phyloP scores from a whole-genome alignment of 2,113 vertebrate genomes.

The Poeciliopsis retropinna region DNA sequence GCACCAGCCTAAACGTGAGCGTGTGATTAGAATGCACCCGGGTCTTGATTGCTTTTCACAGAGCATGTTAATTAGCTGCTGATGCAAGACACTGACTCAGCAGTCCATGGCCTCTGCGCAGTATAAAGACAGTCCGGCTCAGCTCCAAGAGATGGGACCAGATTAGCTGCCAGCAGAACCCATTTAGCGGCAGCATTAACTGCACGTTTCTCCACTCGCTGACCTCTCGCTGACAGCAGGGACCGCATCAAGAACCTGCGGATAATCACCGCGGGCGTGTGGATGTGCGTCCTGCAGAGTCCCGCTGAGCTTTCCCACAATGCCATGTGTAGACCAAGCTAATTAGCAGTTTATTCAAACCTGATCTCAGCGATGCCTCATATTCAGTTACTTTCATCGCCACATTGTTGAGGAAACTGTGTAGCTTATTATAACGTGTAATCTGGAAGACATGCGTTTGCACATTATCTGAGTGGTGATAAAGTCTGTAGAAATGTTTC shows the following conservation, averaged over 20 bases:
- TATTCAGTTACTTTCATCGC: conserved; percentile 12
- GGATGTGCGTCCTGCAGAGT: conserved; percentile 6
- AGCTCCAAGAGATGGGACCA: conserved; percentile 41
- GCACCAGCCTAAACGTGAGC: conserved; percentile 16
- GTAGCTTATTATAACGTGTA: conserved; percentile 16
- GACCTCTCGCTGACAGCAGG: conserved; percentile 37
- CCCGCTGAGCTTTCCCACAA: background rate
- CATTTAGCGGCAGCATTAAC: conserved; percentile 55
- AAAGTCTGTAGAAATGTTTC: background rate
- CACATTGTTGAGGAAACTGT: background rate
- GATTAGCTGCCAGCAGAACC: conserved; percentile 52
- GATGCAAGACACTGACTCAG: conserved; percentile 46
- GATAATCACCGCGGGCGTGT: conserved; percentile 33
- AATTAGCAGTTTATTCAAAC: conserved; percentile 51
- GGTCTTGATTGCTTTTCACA: conserved; percentile 53
- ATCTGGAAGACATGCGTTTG: background rate
- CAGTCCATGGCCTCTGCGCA: conserved; percentile 29
- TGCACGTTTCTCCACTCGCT: conserved; percentile 31
- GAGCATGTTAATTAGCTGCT: conserved; percentile 58
- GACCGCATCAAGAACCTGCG: conserved; percentile 44
- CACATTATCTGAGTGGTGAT: background rate
- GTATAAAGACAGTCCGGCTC: conserved; percentile 43
- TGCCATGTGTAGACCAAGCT: conserved; percentile 14
- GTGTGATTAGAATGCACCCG: conserved; percentile 37
- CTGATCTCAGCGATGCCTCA: conserved; percentile 16